Conservation (phyloP, 2,113 vertebrate species). For the Amazona guildingii region DNA sequence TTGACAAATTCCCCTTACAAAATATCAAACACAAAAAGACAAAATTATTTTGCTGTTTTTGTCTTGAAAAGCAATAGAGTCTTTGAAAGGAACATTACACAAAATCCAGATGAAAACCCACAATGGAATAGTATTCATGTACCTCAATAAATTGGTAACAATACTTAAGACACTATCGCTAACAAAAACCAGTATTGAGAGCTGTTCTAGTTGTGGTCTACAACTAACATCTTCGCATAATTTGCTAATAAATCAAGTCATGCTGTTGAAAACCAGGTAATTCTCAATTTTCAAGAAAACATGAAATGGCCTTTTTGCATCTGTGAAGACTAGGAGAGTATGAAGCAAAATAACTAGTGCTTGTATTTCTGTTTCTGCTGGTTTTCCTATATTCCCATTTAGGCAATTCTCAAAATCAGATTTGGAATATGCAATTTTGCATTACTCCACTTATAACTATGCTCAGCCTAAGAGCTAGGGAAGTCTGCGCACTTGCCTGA, state of each 20-base stretch:
- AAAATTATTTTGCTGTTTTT: background rate
- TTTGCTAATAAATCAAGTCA: background rate
- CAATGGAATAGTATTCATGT: background rate
- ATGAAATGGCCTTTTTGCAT: background rate
- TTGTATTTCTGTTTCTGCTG: background rate
- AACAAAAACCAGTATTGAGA: background rate
- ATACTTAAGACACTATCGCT: background rate
- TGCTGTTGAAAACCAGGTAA: background rate
- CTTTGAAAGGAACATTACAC: background rate
- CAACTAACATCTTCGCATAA: background rate
- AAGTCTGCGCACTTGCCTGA: background rate
- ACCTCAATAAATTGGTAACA: background rate
- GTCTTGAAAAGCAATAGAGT: background rate
- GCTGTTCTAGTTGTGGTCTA: background rate
- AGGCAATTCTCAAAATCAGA: background rate
- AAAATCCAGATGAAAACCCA: background rate
- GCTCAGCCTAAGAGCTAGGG: background rate
- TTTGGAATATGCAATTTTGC: background rate
- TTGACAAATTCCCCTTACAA: background rate
- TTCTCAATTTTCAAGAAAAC: background rate
- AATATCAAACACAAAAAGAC: background rate
- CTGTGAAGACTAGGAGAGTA: background rate
- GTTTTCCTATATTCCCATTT: fast-evolving
- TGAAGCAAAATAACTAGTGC: background rate
- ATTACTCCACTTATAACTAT: background rate